These are phyloP conservation scores for Kryphioiulus occultus DNA, from an alignment of 2,888 invertebrate genomes.

Conservation along the genomic window DNA sequence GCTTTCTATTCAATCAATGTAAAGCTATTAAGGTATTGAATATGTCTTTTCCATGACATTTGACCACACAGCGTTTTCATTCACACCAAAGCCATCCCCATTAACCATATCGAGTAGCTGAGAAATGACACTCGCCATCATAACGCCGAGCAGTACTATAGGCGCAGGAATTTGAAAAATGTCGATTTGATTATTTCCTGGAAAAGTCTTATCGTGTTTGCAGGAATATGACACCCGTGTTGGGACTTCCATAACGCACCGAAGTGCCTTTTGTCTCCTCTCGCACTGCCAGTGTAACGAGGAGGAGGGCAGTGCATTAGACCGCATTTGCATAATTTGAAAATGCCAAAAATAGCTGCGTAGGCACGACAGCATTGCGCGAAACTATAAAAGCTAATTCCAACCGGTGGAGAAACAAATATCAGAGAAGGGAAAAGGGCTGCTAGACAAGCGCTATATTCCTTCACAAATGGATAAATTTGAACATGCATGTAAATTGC, in stretches of 20 bases:
- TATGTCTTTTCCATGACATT: neutral
- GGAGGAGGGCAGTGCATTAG: slow-evolving; percentile 26
- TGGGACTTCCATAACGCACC: neutral
- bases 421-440: neutral
- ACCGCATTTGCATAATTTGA: slow-evolving; percentile 16
- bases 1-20: neutral
- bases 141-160: neutral
- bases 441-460: neutral
- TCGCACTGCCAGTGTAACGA: neutral
- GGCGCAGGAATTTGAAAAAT: slow-evolving; percentile 9
- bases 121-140: neutral
- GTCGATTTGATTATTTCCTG: slow-evolving; percentile 9
- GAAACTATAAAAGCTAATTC: slow-evolving; percentile 19
- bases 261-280: slow-evolving; percentile 9
- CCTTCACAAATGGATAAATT: neutral
- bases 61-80: neutral
- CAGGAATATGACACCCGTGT: neutral
- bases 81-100: neutral
- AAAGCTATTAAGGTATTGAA: neutral
- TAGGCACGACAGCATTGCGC: neutral
- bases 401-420: neutral
- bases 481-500: neutral
- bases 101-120: neutral
- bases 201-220: slow-evolving; percentile 9
- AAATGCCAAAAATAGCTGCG: slow-evolving; percentile 17